Conservation (phyloP, 2,888 invertebrate genomes). For the Ornithoptera priamus region DNA sequence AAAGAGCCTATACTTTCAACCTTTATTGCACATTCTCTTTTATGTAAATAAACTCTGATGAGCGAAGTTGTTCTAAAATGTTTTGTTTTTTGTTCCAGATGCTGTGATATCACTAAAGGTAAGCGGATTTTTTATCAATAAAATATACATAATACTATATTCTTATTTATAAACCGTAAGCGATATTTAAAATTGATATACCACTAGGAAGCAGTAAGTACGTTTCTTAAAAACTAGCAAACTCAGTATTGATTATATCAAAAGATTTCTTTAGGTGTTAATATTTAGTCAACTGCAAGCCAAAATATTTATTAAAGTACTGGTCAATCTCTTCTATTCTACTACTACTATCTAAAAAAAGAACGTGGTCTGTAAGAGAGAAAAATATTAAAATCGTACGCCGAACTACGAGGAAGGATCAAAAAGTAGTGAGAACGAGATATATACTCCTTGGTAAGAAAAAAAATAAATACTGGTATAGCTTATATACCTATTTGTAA, state of each 20-base stretch:
- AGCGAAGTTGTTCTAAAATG: neutral
- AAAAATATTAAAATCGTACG: no score
- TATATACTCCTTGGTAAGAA: no score
- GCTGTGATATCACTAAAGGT: slow-evolving; percentile 16
- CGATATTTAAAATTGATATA: neutral
- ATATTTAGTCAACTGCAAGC: no score
- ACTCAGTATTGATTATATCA: neutral
- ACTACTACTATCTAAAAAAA: no score
- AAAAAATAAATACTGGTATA: no score
- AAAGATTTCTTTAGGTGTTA: neutral
- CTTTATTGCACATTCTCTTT: neutral
- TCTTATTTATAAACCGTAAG: neutral
- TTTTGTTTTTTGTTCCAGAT: slow-evolving; percentile 29
- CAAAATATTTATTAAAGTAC: no score
- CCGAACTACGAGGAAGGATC: no score
- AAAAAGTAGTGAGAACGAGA: no score
- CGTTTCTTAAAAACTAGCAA: neutral
- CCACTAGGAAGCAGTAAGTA: neutral
- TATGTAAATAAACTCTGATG: neutral
- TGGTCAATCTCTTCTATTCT: no score
- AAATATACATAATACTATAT: neutral
- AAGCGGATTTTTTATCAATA: neutral
- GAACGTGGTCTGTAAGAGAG: no score
- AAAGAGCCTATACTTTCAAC: no score
- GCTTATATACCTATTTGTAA: no score